A percentile compares a stretch with the other conserved stretches of the same genome.
phyloP scores from a whole-genome alignment of 2,888 invertebrate genomes.

The Eurois occulta region DNA sequence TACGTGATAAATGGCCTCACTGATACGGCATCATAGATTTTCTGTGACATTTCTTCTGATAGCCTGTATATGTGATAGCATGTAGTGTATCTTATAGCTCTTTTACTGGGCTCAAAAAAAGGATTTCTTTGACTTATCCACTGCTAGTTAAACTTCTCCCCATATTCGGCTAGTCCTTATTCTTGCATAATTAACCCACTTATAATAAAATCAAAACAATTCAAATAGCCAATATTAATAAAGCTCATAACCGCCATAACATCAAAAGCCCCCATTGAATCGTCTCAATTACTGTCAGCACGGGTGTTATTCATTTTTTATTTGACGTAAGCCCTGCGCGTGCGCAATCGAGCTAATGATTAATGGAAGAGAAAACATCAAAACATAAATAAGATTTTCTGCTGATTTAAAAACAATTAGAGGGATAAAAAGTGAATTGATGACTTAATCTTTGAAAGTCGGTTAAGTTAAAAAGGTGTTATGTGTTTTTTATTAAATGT shows the following conservation, averaged over 20 bases:
- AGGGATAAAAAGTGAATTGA: constrained; percentile 19
- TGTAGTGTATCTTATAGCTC: too few species aligned
- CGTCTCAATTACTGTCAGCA: constrained; percentile 52
- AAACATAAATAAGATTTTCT: constrained; percentile 36
- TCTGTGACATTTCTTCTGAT: too few species aligned
- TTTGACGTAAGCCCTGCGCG: constrained; percentile 22
- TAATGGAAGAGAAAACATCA: constrained; percentile 38
- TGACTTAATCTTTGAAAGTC: constrained; percentile 3
- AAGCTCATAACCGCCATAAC: constrained; percentile 3
- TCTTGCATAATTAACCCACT: not conserved
- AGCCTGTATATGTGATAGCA: too few species aligned
- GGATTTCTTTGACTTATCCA: too few species aligned
- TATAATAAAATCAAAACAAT: constrained; percentile 5
- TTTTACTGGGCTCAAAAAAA: too few species aligned
- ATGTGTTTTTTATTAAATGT: not conserved
- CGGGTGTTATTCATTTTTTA: constrained; percentile 36
- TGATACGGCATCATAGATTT: too few species aligned
- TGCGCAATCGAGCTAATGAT: constrained; percentile 37
- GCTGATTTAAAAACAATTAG: constrained; percentile 40
- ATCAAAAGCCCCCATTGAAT: constrained; percentile 37
- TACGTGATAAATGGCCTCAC: too few species aligned
- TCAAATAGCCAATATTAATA: constrained; percentile 15
- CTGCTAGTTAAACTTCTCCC: not conserved
- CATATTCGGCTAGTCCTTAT: not conserved
- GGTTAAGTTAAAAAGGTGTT: not conserved